A percentile compares a stretch with the other conserved stretches of the same genome.
Conservation (phyloP, 2,888 invertebrate genomes). For the Drosophila rellima region DNA sequence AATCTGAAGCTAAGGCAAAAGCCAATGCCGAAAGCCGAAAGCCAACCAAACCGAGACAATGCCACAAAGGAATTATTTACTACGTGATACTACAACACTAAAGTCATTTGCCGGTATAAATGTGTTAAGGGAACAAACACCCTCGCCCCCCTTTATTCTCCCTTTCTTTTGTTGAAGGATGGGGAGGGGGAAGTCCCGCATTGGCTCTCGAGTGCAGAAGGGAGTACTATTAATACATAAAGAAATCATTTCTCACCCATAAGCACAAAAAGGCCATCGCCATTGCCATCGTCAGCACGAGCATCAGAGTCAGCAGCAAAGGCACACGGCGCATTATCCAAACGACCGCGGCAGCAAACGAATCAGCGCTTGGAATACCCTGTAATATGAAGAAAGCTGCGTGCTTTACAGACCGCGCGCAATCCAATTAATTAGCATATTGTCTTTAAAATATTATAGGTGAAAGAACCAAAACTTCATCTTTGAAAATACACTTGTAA, state of each 20-base stretch:
- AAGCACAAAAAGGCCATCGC: slow-evolving; percentile 76
- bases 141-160: background rate
- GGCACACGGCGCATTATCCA: slow-evolving; percentile 73
- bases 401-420: background rate
- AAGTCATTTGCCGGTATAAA: slow-evolving; percentile 75
- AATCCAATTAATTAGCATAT: background rate
- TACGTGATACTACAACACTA: slow-evolving; percentile 79
- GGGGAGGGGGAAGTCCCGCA: slow-evolving; percentile 16
- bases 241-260: slow-evolving; percentile 78
- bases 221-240: slow-evolving; percentile 78
- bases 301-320: slow-evolving; percentile 29
- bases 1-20: slow-evolving; percentile 34
- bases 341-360: slow-evolving; percentile 68
- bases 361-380: slow-evolving; percentile 53
- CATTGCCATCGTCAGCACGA: slow-evolving; percentile 52
- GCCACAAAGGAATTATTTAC: slow-evolving; percentile 81
- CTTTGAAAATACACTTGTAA: too few relatives aligned
- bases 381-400: background rate
- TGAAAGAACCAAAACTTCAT: too few relatives aligned
- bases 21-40: slow-evolving; percentile 45
- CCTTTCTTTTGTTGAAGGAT: background rate
- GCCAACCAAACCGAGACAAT: slow-evolving; percentile 74
- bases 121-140: slow-evolving; percentile 52
- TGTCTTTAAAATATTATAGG: too few relatives aligned
- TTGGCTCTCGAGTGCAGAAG: slow-evolving; percentile 65